Percentiles rank a stretch among this genome's conserved stretches.
Evolutionary conservation across 35 echinoderm and acorn worm genomes (phyloP).

Genomic region (Amphiura filiformis): DNA sequence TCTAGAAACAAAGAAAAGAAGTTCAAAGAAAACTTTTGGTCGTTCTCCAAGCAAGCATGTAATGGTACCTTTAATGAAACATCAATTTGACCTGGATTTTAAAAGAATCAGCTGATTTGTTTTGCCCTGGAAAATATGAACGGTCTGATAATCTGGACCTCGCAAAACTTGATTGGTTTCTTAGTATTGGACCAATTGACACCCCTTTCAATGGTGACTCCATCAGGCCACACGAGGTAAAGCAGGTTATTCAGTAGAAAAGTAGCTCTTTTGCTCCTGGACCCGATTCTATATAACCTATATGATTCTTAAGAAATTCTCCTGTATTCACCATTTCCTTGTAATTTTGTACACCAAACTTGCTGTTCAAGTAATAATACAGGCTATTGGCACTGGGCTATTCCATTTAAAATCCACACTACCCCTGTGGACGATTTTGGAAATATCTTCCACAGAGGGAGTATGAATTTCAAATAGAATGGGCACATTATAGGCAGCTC

Average conservation of each 20-base stretch:
- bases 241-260: background rate
- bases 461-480: too few relatives aligned
- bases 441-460: too few relatives aligned
- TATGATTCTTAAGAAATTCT: too few relatives aligned
- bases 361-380: too few relatives aligned
- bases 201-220: background rate
- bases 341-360: background rate
- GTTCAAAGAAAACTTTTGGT: constrained; percentile 4
- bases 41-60: background rate
- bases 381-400: too few relatives aligned
- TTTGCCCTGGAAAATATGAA: background rate
- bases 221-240: background rate
- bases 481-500: too few relatives aligned
- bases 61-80: background rate
- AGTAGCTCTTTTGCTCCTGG: background rate
- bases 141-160: too few relatives aligned
- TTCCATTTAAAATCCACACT: too few relatives aligned
- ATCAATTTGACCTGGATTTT: background rate
- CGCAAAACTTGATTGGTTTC: too few relatives aligned
- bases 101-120: background rate
- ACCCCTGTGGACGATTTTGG: too few relatives aligned
- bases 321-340: background rate
- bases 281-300: background rate
- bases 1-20: background rate
- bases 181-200: too few relatives aligned